Conservation (phyloP, 2,797 vertebrate species). For the Mergus octosetaceus region DNA sequence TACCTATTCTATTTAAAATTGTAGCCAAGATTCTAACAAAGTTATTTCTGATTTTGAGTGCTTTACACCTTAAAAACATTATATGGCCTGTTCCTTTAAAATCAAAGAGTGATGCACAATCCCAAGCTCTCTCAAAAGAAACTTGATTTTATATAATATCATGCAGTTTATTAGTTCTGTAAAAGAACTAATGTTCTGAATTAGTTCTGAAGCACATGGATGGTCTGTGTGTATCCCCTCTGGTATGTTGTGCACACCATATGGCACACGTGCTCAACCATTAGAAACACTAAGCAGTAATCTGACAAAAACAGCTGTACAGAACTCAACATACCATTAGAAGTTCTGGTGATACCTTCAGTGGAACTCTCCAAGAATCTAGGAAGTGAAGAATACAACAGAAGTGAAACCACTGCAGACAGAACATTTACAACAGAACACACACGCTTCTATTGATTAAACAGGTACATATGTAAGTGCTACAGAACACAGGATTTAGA, state of each 20-base stretch:
- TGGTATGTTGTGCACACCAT: background rate
- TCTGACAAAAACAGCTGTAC: background rate
- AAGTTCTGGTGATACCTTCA: constrained; percentile 91
- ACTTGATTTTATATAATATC: background rate
- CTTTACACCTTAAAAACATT: background rate
- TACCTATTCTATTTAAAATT: background rate
- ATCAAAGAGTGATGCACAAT: background rate
- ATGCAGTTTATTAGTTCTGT: background rate
- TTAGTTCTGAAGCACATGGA: background rate
- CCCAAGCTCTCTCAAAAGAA: background rate
- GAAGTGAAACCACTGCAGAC: background rate
- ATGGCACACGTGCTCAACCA: background rate
- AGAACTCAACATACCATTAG: constrained; percentile 83
- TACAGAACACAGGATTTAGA: background rate
- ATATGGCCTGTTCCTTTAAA: background rate
- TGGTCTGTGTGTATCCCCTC: background rate
- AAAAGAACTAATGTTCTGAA: too few species aligned
- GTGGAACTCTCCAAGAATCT: constrained; percentile 90
- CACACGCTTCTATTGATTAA: background rate
- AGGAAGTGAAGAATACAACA: background rate
- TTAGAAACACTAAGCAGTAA: background rate
- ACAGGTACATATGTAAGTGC: background rate
- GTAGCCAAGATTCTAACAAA: background rate
- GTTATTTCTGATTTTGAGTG: background rate
- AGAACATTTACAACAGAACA: background rate